Evolutionary conservation across 1,140 invertebrate genomes (phyloP), one percentile per base, ranked within the genome.

Genomic region (Apocrypta bakeri): DNA sequence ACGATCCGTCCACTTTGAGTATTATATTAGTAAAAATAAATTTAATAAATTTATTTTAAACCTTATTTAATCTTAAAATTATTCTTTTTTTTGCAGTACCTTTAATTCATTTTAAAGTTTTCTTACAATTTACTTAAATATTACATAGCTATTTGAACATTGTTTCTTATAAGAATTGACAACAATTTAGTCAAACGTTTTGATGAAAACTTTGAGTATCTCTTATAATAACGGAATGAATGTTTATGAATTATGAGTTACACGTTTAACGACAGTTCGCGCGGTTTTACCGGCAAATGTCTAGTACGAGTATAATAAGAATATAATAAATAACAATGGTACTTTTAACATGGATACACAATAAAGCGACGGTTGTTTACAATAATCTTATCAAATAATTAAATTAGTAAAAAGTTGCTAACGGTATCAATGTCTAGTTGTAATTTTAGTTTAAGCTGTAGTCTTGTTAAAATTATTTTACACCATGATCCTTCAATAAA

Each of bases 21-120:
- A 72, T 42, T 76, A 24, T n/a, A 56, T 56, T 40, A 27, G 37
- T 75, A 14, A 75, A n/a, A 11, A 25, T 66, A 27, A 12, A 56
- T 37, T 72, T 37, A 82, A 82, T 82, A 82, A 76, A 74, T 29
- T 31, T 66, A 80, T 64, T 63, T 80, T 63, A 40, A 4, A 72
- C 42, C 63, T 0, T 42, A 29, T n/a, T 56, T 6, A 74, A 81
- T 64, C 25, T 31, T 29, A 63, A 17, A 63, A 74, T 9, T 1
- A 24, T 66, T 48, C 72, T 74, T 75, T 61, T 79, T 71, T 71
- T 61, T 56, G 11, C 21, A 61, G n/a, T 71, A 72, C 25, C n/a
- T 56, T 61, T 8, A 68, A 25, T 24, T 75, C 31, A 75, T 48
- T 42, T 48, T n/a, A 71, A 37, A 14, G 29, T 6, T 73, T 73